Evolutionary conservation across 1,140 invertebrate species (phyloP).

Genomic region (Lanistes nyassanus): DNA sequence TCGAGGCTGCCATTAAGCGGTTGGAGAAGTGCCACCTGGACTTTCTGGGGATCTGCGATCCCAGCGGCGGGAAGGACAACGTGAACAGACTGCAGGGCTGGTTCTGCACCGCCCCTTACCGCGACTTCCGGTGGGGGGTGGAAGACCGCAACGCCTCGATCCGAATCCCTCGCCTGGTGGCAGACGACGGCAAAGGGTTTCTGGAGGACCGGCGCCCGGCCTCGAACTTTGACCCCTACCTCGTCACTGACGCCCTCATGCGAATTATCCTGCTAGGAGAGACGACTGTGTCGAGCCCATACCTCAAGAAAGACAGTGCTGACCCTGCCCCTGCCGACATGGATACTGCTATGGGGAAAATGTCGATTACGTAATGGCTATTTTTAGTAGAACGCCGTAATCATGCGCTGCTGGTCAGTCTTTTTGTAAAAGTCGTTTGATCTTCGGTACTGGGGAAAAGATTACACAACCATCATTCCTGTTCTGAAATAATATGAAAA

Average conservation of each 20-base stretch:
- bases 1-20: conserved; percentile 74
- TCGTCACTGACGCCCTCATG: conserved; percentile 52
- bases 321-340: neutral
- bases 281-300: conserved; percentile 23
- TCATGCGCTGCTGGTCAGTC: neutral
- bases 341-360: too few relatives aligned
- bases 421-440: too few relatives aligned
- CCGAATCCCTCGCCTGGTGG: conserved; percentile 72
- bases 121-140: conserved; percentile 62
- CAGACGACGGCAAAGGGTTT: conserved; percentile 89
- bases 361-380: too few relatives aligned
- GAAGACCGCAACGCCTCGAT: conserved; percentile 66
- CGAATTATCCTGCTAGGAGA: conserved; percentile 66
- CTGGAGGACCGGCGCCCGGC: conserved; percentile 91
- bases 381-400: too few relatives aligned
- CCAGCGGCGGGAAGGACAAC: conserved; percentile 69
- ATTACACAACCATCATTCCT: too few relatives aligned
- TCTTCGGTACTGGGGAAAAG: too few relatives aligned
- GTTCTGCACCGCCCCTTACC: conserved; percentile 58
- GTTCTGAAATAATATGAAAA: too few relatives aligned
- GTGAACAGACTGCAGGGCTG: conserved; percentile 63
- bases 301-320: neutral
- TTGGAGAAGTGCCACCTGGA: conserved; percentile 85
- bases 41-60: conserved; percentile 86
- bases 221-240: conserved; percentile 92